phyloP scores from a whole-genome alignment of 2,113 vertebrate genomes.

The Pristiophorus japonicus region DNA sequence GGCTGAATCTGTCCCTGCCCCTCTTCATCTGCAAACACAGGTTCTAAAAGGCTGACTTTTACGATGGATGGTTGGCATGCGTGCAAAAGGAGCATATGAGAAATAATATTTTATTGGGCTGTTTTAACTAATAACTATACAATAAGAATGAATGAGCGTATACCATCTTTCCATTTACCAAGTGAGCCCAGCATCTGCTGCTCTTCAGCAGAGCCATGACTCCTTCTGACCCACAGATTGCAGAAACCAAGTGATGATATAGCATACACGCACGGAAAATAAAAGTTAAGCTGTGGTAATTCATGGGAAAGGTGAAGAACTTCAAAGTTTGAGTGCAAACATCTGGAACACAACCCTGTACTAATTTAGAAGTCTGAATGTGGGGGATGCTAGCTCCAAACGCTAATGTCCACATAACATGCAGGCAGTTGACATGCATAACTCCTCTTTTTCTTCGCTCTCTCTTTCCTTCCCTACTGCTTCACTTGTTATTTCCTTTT shows the following conservation, averaged over 20 bases:
- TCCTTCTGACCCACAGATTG: not conserved
- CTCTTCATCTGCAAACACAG: too few relatives aligned
- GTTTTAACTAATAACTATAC: too few relatives aligned
- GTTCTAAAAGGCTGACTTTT: not conserved
- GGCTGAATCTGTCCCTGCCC: not conserved
- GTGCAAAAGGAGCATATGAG: not conserved
- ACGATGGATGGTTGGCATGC: not conserved
- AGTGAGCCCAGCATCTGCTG: not conserved
- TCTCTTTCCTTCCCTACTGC: not conserved
- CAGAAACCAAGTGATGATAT: not conserved
- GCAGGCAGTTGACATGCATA: too few relatives aligned
- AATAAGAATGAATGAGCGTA: not conserved
- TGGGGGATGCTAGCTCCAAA: not conserved
- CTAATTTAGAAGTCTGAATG: not conserved
- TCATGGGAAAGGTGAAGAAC: not conserved
- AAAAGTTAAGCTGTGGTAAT: not conserved
- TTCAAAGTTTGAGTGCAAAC: not conserved
- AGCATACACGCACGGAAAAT: too few relatives aligned
- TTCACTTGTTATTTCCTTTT: not conserved
- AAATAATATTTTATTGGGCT: not conserved
- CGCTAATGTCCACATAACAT: not conserved
- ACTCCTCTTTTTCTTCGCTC: not conserved
- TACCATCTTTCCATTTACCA: not conserved
- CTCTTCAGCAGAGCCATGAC: not conserved
- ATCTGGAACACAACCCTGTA: not conserved